Evolutionary conservation across 92 coral and sea anemone genomes (phyloP), one percentile per base, ranked within the genome.

Genomic region (Zoanthus solanderi): DNA sequence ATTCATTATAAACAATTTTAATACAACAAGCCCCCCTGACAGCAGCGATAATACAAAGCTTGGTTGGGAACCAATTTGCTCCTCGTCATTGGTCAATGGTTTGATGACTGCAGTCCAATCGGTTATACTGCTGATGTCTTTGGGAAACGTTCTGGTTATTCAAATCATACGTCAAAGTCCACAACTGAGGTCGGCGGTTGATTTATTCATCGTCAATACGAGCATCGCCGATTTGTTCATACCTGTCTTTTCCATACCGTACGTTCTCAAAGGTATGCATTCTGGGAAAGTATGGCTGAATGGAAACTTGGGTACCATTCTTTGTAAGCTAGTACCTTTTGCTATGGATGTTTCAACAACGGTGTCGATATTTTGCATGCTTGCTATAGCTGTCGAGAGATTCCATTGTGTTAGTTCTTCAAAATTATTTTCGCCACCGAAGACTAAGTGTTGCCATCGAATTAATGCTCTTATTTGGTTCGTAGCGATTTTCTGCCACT

Each of bases 241-340:
- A 23, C 81, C 81, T 28, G 2, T 76, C 28, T 76, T 76, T 34
- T 14, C 63, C 23, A 52, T 76, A 28, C 81, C 81, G 14, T 50
- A 52, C 28, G 63, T 11, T 18, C 16, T 76, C 8, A 76, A 76
- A 15, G 34, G 1, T 1, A 76, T 52, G 14, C 32, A 28, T 30
- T 12, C 57, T 34, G 46, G 67, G 16, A 1, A 23, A 2, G 44
- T 1, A 5, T 76, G 81, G 81, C 8, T 76, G 16, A 28, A 11
- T 0, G 81, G 81, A 52, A 34, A 2, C 2, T 23, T 76, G 16
- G 81, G 81, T 6, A 17, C 14, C 28, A 47, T 47, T 10, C 81
- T 76, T 8, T 76, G 81, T 60, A 76, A 76, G 34, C 45, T 76
- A 8, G 66, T 76, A n/a, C 81, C 66, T 76, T 76, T 76, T 50